Percentiles rank a stretch among this genome's conserved stretches.
Evolutionary conservation across 2,888 invertebrate genomes (phyloP).

Genomic region (Lapara coniferarum): DNA sequence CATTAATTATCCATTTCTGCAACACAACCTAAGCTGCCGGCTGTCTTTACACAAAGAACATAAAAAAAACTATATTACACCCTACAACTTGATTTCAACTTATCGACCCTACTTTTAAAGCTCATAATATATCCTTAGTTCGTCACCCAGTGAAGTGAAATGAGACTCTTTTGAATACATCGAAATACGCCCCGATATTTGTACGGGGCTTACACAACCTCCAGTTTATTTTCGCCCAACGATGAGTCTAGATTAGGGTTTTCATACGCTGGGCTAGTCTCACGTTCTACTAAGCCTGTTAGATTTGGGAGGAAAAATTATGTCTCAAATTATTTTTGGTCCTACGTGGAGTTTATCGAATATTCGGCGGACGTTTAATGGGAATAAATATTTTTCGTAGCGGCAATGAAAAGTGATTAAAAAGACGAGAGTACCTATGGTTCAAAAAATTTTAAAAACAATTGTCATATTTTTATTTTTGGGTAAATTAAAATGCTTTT

Average conservation of each 20-base stretch:
- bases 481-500: too few species aligned
- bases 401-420: too few species aligned
- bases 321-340: neutral
- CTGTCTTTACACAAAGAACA: too few species aligned
- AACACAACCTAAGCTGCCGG: too few species aligned
- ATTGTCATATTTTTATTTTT: too few species aligned
- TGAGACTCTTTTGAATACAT: constrained; percentile 49
- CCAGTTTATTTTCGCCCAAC: constrained; percentile 40
- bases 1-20: too few species aligned
- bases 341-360: neutral
- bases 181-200: constrained; percentile 50
- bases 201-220: constrained; percentile 35
- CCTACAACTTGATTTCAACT: neutral
- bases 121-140: constrained; percentile 16
- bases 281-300: neutral
- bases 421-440: too few species aligned
- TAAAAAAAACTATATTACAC: too few species aligned
- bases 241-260: constrained; percentile 28
- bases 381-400: neutral
- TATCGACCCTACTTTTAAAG: constrained; percentile 9
- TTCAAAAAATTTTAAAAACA: too few species aligned
- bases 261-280: constrained; percentile 28
- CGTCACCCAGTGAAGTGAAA: constrained; percentile 32
- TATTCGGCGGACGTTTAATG: neutral
- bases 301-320: neutral